Evolutionary conservation across 2,888 invertebrate genomes (phyloP), one percentile per base, ranked within the genome.

Genomic region (Frankliniella intonsa): DNA sequence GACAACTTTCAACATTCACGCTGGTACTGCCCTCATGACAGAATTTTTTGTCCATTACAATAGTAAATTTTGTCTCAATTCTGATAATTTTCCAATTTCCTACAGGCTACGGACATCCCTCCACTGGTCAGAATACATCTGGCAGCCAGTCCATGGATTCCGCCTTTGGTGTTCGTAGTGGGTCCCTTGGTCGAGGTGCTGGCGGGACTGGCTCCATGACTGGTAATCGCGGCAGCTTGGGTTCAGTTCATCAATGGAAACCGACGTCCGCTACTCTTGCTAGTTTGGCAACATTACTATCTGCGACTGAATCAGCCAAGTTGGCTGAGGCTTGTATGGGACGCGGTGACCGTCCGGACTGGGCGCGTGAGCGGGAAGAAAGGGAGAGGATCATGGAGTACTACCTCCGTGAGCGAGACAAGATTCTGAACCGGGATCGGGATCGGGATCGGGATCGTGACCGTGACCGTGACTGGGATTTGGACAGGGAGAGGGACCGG

Each of bases 221-320:
- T 62, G 94, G 94, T 25, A 95, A 95, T 83, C 91, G 96, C 50
- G 95, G 95, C 80, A 96, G 95, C 84, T 88, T 96, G 82, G 94
- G 94, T 2, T 94, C 95, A 0, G 93, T 94, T 69, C 86, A 88
- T 25, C 87, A 88, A 81, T 95, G 95, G 82, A 97, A 97, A 87
- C 97, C 97, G 0, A 93, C 95, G 0, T 94, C 95, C 80, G 94
- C 95, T 0, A 95, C 95, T 0, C 89, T 97, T 22, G 95, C 94
- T 0, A 95, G 94, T 82, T 89, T 97, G 81, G 94, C 95, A 0
- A 96, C 86, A 8, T 85, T 87, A 50, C 84, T 87, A 50, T 85
- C 86, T 12, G 69, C 82, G n/a, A 81, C 82, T 0, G 83, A 81
- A 17, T 84, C 84, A 7, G 83, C 84, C n/a, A 76, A 76, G 69